Conservation (phyloP, 2,888 invertebrate genomes). For the Theodoxus fluviatilis region DNA sequence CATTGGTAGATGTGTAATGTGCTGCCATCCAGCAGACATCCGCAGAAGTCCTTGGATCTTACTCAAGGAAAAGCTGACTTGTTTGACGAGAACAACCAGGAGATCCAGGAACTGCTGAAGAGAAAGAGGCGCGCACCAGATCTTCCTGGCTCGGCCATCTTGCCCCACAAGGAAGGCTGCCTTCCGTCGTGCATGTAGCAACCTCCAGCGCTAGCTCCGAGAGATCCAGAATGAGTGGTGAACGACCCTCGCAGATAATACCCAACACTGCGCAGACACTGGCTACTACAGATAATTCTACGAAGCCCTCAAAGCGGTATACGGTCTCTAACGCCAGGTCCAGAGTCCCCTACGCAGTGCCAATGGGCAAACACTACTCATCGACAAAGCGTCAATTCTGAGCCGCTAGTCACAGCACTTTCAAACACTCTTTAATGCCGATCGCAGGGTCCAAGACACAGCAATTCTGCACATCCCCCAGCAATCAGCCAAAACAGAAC, state of each 20-base stretch:
- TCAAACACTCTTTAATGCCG: no score
- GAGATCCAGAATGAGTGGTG: slow-evolving; percentile 6
- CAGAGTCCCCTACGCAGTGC: not conserved
- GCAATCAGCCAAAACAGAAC: not conserved
- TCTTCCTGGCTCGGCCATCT: no score
- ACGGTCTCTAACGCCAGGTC: not conserved
- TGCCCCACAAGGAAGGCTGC: no score
- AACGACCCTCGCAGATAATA: slow-evolving; percentile 2
- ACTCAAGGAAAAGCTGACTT: no score
- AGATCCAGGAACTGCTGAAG: no score
- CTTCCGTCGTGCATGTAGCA: no score
- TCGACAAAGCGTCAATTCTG: not conserved
- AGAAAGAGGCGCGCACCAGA: no score
- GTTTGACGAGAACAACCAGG: no score
- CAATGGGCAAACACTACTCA: no score
- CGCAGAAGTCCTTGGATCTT: no score
- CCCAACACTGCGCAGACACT: slow-evolving; percentile 9
- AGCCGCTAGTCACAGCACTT: slow-evolving; percentile 2
- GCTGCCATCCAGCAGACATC: no score
- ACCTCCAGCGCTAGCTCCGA: slow-evolving; percentile 8
- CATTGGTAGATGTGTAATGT: no score
- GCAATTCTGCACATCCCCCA: not conserved
- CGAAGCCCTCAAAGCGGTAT: not conserved
- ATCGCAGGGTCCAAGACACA: not conserved
- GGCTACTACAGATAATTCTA: not conserved